Evolutionary conservation across 2,888 invertebrate genomes (phyloP), one percentile per base, ranked within the genome.

Genomic region (Scaeva pyrastri): DNA sequence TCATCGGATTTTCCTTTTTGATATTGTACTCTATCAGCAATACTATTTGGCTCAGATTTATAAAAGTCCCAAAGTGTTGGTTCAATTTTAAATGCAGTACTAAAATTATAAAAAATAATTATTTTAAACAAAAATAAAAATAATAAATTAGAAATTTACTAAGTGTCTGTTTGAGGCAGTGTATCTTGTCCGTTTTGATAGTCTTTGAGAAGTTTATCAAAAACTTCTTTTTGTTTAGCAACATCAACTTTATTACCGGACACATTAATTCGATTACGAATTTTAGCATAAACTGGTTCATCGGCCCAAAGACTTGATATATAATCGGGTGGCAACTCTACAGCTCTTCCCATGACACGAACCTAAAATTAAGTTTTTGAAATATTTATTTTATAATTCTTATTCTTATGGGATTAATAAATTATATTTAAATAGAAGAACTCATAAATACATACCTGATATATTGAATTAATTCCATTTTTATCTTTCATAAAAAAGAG

Each of bases 21-120:
- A 77, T 91, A 92, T 58, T 91, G 90, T 11, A 92, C 80, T 16
- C 92, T 90, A 88, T 92, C 92, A n/a, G 91, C 91, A 19, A 92
- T 90, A 68, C 89, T 79, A 11, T 88, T 83, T 2, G 58, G 10
- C 39, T 89, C 89, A 4, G 89, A 88, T 48, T 90, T 91, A n/a
- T 91, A 90, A 70, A 92, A 92, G 55, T 92, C 92, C 89, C 91
- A 91, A 19, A 88, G 85, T 39, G 89, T 88, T 1, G 92, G 89
- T 12, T 89, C 58, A n/a, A 92, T 89, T 72, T 90, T 90, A 36
- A 91, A 91, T 10, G 89, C 92, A 36, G 91, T 91, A 78, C 92
- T 92, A 76, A 4, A 66, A 78, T 31, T 36, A 48, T 43, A 19
- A 0, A 66, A n/a, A 66, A 68, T n/a, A 26, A 12, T 10, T 7